Percentiles rank a stretch among this genome's conserved stretches.
phyloP scores from a whole-genome alignment of 1,140 invertebrate species.

The Pseudoatta argentina region DNA sequence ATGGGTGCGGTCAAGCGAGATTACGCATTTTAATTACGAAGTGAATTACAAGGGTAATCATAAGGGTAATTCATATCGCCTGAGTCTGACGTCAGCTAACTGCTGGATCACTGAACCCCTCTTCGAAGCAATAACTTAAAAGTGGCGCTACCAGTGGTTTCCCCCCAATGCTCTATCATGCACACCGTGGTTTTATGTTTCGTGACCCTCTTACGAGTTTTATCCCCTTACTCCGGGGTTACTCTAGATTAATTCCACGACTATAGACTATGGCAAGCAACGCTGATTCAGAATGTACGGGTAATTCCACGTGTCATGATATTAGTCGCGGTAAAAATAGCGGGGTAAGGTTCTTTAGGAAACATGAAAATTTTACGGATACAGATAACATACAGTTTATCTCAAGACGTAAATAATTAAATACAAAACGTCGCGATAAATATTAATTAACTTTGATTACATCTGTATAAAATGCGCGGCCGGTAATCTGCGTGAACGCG shows the following conservation, averaged over 20 bases:
- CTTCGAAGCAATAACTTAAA: constrained; percentile 57
- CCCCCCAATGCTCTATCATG: constrained; percentile 2
- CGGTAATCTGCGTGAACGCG: neutral
- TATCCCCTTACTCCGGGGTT: constrained; percentile 20
- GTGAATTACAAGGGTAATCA: constrained; percentile 44
- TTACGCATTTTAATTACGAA: constrained; percentile 66
- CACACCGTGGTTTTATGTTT: constrained; percentile 55
- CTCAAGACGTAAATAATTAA: neutral
- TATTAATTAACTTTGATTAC: constrained; percentile 48
- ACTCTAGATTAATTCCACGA: constrained; percentile 52
- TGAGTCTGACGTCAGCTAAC: constrained; percentile 61
- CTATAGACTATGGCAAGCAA: neutral
- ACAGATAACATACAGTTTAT: neutral
- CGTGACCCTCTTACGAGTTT: constrained; percentile 56
- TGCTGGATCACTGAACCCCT: constrained; percentile 27
- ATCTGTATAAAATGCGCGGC: neutral
- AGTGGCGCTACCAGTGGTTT: constrained; percentile 39
- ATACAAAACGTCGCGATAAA: neutral
- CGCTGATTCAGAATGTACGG: constrained; percentile 57
- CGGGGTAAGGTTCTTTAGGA: neutral
- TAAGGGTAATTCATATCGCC: constrained; percentile 14
- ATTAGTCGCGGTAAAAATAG: constrained; percentile 3
- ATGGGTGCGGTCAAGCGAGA: constrained; percentile 69
- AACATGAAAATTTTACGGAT: constrained; percentile 38
- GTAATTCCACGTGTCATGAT: constrained; percentile 26